These are phyloP conservation scores for Apis mellifera DNA, from an alignment of 1,140 invertebrate genomes.

Conservation along the genomic window Amel_HAv3.1 CM009941.2:11227501-11228000, in stretches of 20 bases:
- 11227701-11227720: conserved; percentile 61
- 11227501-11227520: no score
- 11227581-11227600: conserved; percentile 35
- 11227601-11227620: conserved; percentile 56
- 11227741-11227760: conserved; percentile 2
- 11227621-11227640: conserved; percentile 17
- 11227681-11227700: not conserved
- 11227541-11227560: not conserved
- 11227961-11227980: conserved; percentile 75
- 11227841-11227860: conserved; percentile 67
- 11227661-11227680: conserved; percentile 49
- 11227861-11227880: conserved; percentile 74
- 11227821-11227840: conserved; percentile 34
- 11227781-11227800: conserved; percentile 52
- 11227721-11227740: conserved; percentile 22
- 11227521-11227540: no score
- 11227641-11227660: conserved; percentile 49
- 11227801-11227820: not conserved
- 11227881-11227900: conserved; percentile 79
- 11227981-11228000: conserved; percentile 69
- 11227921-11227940: conserved; percentile 80
- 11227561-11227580: no score
- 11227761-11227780: not conserved
- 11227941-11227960: conserved; percentile 76
- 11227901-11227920: conserved; percentile 81